Base-by-base conservation (phyloP, 2,113 vertebrate genomes). In the Balaeniceps rex region DNA sequence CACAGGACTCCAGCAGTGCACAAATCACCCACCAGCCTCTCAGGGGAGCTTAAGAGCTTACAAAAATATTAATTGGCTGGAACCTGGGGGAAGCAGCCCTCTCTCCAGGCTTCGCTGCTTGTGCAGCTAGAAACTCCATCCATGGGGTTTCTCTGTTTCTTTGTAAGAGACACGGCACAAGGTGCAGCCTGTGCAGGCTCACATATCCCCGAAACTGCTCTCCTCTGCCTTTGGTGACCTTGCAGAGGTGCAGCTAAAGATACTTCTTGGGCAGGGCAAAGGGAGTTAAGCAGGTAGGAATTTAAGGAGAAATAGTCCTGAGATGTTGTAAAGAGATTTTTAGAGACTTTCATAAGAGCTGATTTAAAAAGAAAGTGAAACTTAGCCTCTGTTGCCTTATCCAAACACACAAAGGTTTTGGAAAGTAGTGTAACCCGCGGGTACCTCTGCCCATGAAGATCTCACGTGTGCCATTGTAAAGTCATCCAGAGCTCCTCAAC, bases 381-480 rank as follows among this genome's bases (percentile, higher is more conserved):
- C 23, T 36, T 51, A 6, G 49, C n/a, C 31, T 58, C 86, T 63
- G 24, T 51, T n/a, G 36, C 36, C 58, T 47, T 52, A 40, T 10
- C 63, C 83, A 26, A n/a, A 75, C 1, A 1, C 61, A 54, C 3
- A 0, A 12, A 40, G n/a, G 26, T 34, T 68, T 21, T 31, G 74
- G 19, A 36, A 29, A 31, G 58, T 0, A 36, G 58, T 3, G 47
- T n/a, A 68, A 57, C 54, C 87, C 10, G 3, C 0, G 3, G 46
- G 40, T 71, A 29, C 33, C 71, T 63, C 25, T 72, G 87, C 33
- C 44, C 82, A 75, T 4, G 9, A n/a, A 12, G 70, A 31, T 5
- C 44, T 29, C 54, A 6, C 0, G 0, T 28, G n/a, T 44, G 55
- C 54, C 55, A 4, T 19, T 65, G 26, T 1, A 19, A 49, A 17